Conservation (phyloP, 2,113 vertebrate species). For the Cygnus buccinator region DNA sequence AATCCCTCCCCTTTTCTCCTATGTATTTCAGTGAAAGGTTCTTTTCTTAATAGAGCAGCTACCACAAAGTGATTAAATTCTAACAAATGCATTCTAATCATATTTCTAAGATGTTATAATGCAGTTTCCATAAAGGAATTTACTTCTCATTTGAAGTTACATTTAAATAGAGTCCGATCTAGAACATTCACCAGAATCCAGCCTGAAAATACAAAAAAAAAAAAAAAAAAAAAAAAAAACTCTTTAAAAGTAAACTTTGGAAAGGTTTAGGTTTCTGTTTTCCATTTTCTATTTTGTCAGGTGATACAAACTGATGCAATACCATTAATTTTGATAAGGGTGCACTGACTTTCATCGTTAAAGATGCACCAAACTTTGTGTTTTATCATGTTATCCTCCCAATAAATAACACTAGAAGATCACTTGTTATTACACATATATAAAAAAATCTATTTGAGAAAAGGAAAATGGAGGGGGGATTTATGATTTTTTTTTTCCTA, state of each 20-base stretch:
- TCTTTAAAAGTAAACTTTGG: neutral
- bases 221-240: too few relatives aligned
- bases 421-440: neutral
- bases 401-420: neutral
- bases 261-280: neutral
- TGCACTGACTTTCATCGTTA: neutral
- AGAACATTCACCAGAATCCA: neutral
- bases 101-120: neutral
- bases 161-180: neutral
- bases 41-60: neutral
- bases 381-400: neutral
- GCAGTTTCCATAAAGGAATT: neutral
- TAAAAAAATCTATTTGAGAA: neutral
- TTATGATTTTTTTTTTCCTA: neutral
- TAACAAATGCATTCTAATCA: neutral
- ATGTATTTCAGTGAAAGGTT: neutral
- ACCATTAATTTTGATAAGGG: neutral
- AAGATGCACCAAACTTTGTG: neutral
- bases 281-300: neutral
- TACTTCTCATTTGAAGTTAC: neutral
- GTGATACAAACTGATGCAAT: neutral
- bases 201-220: neutral
- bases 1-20: neutral
- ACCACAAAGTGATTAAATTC: neutral
- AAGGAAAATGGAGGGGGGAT: neutral